These are phyloP conservation scores for Anthoptus insignis DNA, from an alignment of 2,888 invertebrate species.

Conservation along the genomic window DNA sequence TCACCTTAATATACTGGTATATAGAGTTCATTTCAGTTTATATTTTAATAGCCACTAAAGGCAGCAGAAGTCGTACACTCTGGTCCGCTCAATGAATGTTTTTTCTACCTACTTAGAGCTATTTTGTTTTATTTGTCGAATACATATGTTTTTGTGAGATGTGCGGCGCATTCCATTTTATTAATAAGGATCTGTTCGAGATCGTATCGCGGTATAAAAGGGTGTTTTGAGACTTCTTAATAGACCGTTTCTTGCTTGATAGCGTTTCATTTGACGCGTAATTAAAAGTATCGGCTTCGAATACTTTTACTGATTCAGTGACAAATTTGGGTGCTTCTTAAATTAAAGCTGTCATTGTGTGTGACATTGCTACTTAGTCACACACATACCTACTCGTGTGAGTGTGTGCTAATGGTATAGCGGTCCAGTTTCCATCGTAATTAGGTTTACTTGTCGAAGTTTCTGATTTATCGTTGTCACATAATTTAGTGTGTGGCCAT, in stretches of 20 bases:
- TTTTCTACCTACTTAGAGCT: slow-evolving; percentile 74
- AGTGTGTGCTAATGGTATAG: not conserved
- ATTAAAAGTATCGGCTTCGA: slow-evolving; percentile 61
- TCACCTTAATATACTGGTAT: not conserved
- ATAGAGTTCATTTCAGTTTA: slow-evolving; percentile 47
- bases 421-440: no score
- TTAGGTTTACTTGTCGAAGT: no score
- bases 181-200: slow-evolving; percentile 66
- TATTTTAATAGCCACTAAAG: not conserved
- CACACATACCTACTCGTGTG: no score
- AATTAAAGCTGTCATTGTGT: not conserved
- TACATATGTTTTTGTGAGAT: slow-evolving; percentile 74
- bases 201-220: slow-evolving; percentile 77
- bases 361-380: no score
- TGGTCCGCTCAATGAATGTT: slow-evolving; percentile 49
- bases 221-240: slow-evolving; percentile 77
- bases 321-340: not conserved
- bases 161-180: slow-evolving; percentile 77
- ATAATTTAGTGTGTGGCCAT: no score
- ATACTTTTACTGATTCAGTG: slow-evolving; percentile 11
- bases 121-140: slow-evolving; percentile 81
- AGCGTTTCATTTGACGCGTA: slow-evolving; percentile 61
- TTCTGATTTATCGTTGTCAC: no score
- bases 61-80: slow-evolving; percentile 51
- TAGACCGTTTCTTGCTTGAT: slow-evolving; percentile 66